These are phyloP conservation scores for Arnoldichthys spilopterus DNA, from an alignment of 2,797 vertebrate genomes.

Conservation along the genomic window DNA sequence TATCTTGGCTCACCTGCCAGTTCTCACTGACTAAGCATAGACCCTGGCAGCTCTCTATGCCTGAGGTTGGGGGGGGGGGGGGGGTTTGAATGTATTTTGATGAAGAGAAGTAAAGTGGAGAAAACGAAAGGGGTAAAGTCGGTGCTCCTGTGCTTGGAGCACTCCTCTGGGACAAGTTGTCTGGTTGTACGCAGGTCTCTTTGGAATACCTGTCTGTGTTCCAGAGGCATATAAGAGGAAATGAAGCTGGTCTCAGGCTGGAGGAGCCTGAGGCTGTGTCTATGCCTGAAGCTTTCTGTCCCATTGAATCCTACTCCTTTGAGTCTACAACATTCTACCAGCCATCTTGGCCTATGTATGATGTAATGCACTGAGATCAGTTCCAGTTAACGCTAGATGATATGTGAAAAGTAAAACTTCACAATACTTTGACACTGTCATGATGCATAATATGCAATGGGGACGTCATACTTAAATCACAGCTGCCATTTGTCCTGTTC, in stretches of 20 bases:
- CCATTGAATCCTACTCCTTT: conserved; percentile 11
- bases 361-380: neutral
- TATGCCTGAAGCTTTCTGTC: conserved; percentile 17
- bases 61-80: neutral
- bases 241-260: conserved; percentile 44
- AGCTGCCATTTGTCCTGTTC: too few species aligned
- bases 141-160: neutral
- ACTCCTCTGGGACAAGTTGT: conserved; percentile 12
- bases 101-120: conserved; percentile 12
- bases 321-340: neutral
- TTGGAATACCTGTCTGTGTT: conserved; percentile 5
- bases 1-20: conserved; percentile 40
- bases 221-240: conserved; percentile 29
- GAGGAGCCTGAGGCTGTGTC: conserved; percentile 29
- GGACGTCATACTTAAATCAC: too few species aligned
- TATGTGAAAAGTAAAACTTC: too few species aligned
- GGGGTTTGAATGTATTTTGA: neutral
- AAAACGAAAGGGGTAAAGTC: neutral
- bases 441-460: too few species aligned
- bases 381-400: neutral
- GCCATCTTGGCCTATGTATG: neutral
- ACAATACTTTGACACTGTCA: too few species aligned
- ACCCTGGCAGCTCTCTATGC: neutral
- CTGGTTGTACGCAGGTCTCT: conserved; percentile 15
- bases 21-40: conserved; percentile 45